Evolutionary conservation across 2,888 invertebrate species (phyloP), one percentile per base, ranked within the genome.

Genomic region (Hermodice carunculata): DNA sequence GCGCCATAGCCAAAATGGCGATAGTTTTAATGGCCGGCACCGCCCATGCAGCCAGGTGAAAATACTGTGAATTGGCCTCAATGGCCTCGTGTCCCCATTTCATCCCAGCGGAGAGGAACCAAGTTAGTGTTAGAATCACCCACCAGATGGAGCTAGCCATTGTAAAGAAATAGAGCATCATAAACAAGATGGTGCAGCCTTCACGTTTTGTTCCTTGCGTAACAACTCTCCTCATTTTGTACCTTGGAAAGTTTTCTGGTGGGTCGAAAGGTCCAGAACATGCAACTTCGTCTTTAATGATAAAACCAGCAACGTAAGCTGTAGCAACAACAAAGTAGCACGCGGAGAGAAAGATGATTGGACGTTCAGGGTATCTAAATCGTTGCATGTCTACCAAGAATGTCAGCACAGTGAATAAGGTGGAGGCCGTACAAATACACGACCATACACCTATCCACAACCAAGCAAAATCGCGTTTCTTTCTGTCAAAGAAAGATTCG

Each of bases 51-150:
- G 94, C 94, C 78, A 97, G 89, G 90, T 98, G 98, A 86, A 98
- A 98, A 86, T 96, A 95, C 87, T 96, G 95, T 14, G 96, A 96
- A 87, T 97, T 95, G 59, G 95, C 94, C 88, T 96, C 96, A 81
- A 98, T 97, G 40, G 97, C 97, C 89, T 98, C 98, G 86, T 96
- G 96, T 48, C 96, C 96, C 97, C 97, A 98, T 88, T 97, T 97
- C 64, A 97, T 90, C 34, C 96, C 96, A 67, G 97, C 96, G 44
- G 96, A 95, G 81, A 98, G 88, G 87, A 96, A 97, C 97, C 97
- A 98, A 61, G 97, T 96, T 70, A 98, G 89, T 22, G 97, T 96
- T 80, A 98, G 88, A 77, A 97, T 92, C 58, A 97, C 96, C 97
- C 97, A 98, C 78, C 98, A 97, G 81, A 97, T 94, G 83, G 94